Percentiles rank a stretch among this genome's conserved stretches.
Evolutionary conservation across 2,113 vertebrate species (phyloP).

Genomic region (Mormyrus iriodes): DNA sequence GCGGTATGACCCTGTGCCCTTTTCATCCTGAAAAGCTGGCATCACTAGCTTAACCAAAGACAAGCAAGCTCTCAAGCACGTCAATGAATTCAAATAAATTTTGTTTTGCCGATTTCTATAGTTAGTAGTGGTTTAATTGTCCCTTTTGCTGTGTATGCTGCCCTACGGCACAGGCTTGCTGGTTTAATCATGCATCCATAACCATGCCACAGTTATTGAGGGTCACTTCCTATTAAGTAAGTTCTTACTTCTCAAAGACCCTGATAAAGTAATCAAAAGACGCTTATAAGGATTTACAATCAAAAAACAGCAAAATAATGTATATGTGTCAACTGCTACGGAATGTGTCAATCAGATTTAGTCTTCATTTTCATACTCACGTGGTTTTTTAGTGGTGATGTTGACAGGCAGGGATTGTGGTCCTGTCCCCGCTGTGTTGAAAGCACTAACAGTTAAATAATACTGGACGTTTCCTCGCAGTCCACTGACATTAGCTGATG

Average conservation of each 20-base stretch:
- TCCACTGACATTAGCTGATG: slow-evolving; percentile 69
- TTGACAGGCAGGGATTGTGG: slow-evolving; percentile 81
- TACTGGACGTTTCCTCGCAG: slow-evolving; percentile 76
- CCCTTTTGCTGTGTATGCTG: background rate
- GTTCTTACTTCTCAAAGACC: background rate
- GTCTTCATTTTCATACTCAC: slow-evolving; percentile 59
- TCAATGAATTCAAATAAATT: background rate
- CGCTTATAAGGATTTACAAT: background rate
- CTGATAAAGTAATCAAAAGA: background rate
- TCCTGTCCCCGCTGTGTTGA: slow-evolving; percentile 82
- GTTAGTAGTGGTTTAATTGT: background rate
- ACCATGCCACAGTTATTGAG: background rate
- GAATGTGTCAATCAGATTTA: background rate
- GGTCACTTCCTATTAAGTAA: background rate
- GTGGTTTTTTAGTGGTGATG: slow-evolving; percentile 85
- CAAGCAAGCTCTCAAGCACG: background rate
- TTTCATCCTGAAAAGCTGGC: no score
- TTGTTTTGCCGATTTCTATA: background rate
- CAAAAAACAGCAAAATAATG: background rate
- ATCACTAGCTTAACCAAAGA: background rate
- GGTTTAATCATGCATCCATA: background rate
- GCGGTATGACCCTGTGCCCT: background rate
- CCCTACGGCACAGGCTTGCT: background rate
- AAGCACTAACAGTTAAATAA: slow-evolving; percentile 79
- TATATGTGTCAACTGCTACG: background rate